Base-by-base conservation (phyloP, 23 tunicate genomes). In the Diplosoma virens region DNA sequence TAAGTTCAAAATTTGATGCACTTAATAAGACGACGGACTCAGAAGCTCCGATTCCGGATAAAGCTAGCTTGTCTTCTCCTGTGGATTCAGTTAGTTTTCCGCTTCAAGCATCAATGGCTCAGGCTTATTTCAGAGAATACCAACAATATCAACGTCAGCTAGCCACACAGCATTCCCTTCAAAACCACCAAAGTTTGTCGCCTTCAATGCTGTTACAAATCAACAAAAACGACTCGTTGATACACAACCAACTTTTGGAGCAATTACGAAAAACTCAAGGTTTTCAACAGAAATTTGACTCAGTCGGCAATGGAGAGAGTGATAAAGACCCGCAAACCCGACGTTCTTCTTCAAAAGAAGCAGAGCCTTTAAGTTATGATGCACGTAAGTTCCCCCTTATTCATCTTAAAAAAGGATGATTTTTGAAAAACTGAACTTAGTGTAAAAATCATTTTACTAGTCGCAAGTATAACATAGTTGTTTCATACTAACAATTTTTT, bases 371-470 rank as follows among this genome's bases (percentile, higher is more conserved):
- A 20, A 68, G 9, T 25, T 4, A 20, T 20, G 75, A 68, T 25
- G 30, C 75, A 5, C 75, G 75, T 68, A 68, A 33, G 75, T 68
- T n/a, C n/a, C n/a, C n/a, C n/a, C n/a, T n/a, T n/a, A n/a, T n/a
- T n/a, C n/a, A n/a, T n/a, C n/a, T n/a, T n/a, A n/a, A n/a, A n/a
- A n/a, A n/a, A n/a, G n/a, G n/a, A n/a, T n/a, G n/a, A n/a, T n/a
- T n/a, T n/a, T n/a, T n/a, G n/a, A n/a, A n/a, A n/a, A n/a, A n/a
- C n/a, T n/a, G n/a, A n/a, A n/a, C n/a, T n/a, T n/a, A n/a, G n/a
- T n/a, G n/a, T n/a, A n/a, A n/a, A n/a, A n/a, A n/a, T n/a, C n/a
- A n/a, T n/a, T n/a, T n/a, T n/a, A n/a, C n/a, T n/a, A n/a, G n/a
- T n/a, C n/a, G n/a, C n/a, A n/a, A n/a, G n/a, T n/a, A n/a, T n/a